Percentiles rank a stretch among this genome's conserved stretches.
phyloP scores from a whole-genome alignment of 2,113 vertebrate genomes.

The Bettongia penicillata region DNA sequence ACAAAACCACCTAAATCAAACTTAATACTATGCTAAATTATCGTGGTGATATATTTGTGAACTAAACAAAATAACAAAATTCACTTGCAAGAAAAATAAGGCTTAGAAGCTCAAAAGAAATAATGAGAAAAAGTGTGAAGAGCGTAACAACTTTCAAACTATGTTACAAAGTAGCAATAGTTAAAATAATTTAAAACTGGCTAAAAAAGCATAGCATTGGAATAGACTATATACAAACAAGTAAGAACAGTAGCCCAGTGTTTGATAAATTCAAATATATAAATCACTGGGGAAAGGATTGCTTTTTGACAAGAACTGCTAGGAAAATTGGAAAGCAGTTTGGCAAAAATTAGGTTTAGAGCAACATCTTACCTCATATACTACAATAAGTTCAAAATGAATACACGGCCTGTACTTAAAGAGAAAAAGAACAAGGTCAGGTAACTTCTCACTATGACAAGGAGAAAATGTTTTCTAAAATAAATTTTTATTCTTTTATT shows the following conservation, averaged over 20 bases:
- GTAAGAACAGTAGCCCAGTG: neutral
- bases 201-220: neutral
- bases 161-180: neutral
- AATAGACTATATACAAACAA: neutral
- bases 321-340: neutral
- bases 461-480: neutral
- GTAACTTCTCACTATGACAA: neutral
- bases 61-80: neutral
- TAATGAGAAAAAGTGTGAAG: neutral
- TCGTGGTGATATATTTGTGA: neutral
- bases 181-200: neutral
- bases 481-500: neutral
- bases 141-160: neutral
- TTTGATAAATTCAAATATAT: neutral
- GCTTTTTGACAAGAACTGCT: neutral
- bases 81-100: neutral
- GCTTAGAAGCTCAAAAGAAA: neutral
- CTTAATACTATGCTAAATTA: neutral
- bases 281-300: neutral
- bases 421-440: neutral
- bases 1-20: neutral
- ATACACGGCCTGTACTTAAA: neutral
- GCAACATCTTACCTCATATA: neutral
- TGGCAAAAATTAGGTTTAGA: neutral
- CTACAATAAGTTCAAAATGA: neutral